A percentile compares a stretch with the other conserved stretches of the same genome.
Evolutionary conservation across 2,797 vertebrate genomes (phyloP).

Genomic region (Channallabes apus): DNA sequence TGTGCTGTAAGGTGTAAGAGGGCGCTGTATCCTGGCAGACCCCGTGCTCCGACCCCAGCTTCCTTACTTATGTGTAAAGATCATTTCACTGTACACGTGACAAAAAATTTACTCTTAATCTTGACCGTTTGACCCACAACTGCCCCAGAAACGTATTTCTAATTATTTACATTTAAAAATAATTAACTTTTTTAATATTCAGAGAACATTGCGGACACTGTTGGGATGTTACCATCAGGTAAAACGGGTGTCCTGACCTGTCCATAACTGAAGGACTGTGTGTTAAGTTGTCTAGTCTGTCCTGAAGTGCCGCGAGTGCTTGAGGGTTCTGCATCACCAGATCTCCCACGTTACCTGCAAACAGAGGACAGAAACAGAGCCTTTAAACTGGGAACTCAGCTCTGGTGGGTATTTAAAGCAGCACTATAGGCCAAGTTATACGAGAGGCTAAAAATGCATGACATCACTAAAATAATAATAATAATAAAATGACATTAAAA

Average conservation of each 20-base stretch:
- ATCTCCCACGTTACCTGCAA: slow-evolving; percentile 67
- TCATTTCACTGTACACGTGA: too few relatives aligned
- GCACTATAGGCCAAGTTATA: background rate
- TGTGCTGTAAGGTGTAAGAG: too few relatives aligned
- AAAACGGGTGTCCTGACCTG: slow-evolving; percentile 70
- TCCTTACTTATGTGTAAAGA: too few relatives aligned
- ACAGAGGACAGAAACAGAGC: background rate
- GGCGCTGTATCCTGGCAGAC: too few relatives aligned
- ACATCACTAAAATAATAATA: background rate
- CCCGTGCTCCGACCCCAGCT: too few relatives aligned
- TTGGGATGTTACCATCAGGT: background rate
- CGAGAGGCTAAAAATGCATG: background rate
- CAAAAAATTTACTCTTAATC: too few relatives aligned
- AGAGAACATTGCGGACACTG: too few relatives aligned
- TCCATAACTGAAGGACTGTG: slow-evolving; percentile 83
- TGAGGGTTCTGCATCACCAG: slow-evolving; percentile 85
- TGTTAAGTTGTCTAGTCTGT: slow-evolving; percentile 76
- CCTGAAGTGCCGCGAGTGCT: slow-evolving; percentile 81
- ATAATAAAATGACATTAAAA: background rate
- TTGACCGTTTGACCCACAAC: too few relatives aligned
- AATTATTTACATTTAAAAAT: too few relatives aligned
- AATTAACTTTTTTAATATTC: too few relatives aligned
- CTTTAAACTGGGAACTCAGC: background rate
- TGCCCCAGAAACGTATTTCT: too few relatives aligned
- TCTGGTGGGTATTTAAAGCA: background rate